Base-by-base conservation (phyloP, 2,888 invertebrate species). In the Zaprionus lineosus region DNA sequence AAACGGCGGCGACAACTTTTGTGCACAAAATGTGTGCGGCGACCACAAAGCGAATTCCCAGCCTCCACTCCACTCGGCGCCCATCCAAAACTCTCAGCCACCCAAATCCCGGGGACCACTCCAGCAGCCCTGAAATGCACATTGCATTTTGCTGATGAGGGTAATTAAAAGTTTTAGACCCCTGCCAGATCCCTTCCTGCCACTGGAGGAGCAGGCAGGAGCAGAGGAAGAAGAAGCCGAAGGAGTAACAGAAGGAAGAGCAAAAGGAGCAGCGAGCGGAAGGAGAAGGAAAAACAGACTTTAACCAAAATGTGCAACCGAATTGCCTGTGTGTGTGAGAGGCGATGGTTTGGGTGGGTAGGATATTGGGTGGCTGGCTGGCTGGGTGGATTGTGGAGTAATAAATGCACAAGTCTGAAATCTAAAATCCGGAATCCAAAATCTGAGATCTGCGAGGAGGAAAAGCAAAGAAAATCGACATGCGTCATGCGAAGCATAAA, bases 81-180 rank as follows among this genome's bases (percentile, higher is more conserved):
- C 21, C 6, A 19, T 7, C 9, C 18, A 16, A 8, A 11, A n/a
- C n/a, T n/a, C 24, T 12, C 11, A 4, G 9, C 1, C 21, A 31
- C 16, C 11, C 12, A 14, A 4, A 12, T 18, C 14, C 6, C 3
- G 12, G 5, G 2, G 21, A 39, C 39, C 46, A 40, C 46, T 31
- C 26, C 31, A 28, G 31, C 39, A 31, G 66, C 50, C 28, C 29
- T 48, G 18, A 47, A 62, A 61, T 59, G 67, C 51, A 62, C 65
- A 64, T 51, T 75, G 74, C 68, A 68, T 65, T 83, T 79, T 60
- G 81, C 74, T 84, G 82, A 86, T 82, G 82, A 72, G 82, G 84
- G 86, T 82, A 82, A 82, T 82, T 82, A 86, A 86, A 86, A 82
- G 86, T 67, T 82, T 82, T 76, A 48, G 16, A 52, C 48, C 44